Base-by-base conservation (phyloP, 2,888 invertebrate genomes). In the Plagodis pulveraria region DNA sequence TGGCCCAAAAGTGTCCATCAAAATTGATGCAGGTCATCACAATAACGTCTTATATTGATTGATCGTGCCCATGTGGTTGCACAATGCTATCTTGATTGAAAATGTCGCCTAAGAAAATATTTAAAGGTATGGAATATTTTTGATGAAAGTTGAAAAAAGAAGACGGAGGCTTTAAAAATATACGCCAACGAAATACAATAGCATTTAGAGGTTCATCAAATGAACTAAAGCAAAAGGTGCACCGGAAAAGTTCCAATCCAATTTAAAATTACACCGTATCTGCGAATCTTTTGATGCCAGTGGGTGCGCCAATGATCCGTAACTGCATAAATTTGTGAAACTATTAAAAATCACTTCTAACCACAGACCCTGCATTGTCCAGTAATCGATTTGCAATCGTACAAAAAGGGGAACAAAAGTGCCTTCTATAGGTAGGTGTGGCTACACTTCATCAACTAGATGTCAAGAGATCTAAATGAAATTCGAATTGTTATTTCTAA, bases 301-400 rank as follows among this genome's bases (percentile, higher is more conserved):
- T 81, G 80, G 90, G 88, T 84, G 88, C 80, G 89, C 86, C 77
- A 76, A 88, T 84, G 72, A 75, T 81, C 77, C 86, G 80, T 86
- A 81, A 83, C 87, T 77, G 72, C 77, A 83, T 80, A 84, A 85
- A 86, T 86, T 66, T 74, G 72, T 68, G 65, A 80, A 77, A 78
- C 85, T 81, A 85, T 87, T 85, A 78, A 78, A 85, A 84, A 80
- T 78, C 81, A 80, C 84, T 87, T 78, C 77, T 83, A 73, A 77
- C 54, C 72, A 76, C 77, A 80, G 81, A 81, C 76, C 78, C 70
- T 67, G 68, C 40, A 65, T 67, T 69, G 72, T 68, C 77, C 78
- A 79, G 78, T 79, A 85, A 88, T 85, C 76, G 78, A 85, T 83
- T 84, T 71, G 71, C 76, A 74, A 76, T 66, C 63, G 66, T 70